phyloP scores from a whole-genome alignment of 2,888 invertebrate genomes.

The Cantharis lateralis region DNA sequence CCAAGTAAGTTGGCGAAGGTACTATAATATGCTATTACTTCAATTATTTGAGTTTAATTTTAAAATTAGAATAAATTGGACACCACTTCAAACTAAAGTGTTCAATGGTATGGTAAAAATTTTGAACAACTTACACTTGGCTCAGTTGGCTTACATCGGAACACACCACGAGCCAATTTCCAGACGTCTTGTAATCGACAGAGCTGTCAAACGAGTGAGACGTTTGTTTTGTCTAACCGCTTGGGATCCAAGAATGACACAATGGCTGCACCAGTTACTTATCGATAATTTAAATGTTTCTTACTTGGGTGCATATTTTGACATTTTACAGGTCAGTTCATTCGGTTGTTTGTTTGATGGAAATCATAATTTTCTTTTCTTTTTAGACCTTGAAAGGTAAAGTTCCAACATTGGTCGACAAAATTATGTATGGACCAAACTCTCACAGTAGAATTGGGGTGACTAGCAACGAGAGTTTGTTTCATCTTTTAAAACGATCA shows the following conservation, averaged over 20 bases:
- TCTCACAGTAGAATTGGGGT: constrained; percentile 56
- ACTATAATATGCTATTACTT: not conserved
- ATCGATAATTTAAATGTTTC: constrained; percentile 69
- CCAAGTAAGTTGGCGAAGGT: constrained; percentile 56
- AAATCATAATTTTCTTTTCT: constrained; percentile 8
- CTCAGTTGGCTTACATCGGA: constrained; percentile 65
- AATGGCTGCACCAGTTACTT: constrained; percentile 77
- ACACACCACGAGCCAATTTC: constrained; percentile 69
- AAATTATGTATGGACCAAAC: constrained; percentile 67
- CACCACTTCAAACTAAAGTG: constrained; percentile 65
- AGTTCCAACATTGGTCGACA: constrained; percentile 73
- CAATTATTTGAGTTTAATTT: not conserved
- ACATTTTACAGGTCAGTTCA: constrained; percentile 70
- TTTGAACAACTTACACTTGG: constrained; percentile 68
- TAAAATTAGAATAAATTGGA: constrained; percentile 64
- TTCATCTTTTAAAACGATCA: constrained; percentile 67
- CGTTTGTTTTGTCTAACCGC: constrained; percentile 69
- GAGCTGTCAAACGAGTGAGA: constrained; percentile 68
- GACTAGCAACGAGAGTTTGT: constrained; percentile 67
- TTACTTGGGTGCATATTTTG: constrained; percentile 74
- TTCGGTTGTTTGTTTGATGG: not conserved
- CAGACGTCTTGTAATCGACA: constrained; percentile 71
- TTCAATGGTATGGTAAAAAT: constrained; percentile 69
- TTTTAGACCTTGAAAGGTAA: constrained; percentile 65
- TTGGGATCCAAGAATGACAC: constrained; percentile 75